Base-by-base conservation (phyloP, 2,113 vertebrate genomes). In the Silurus glanis region DNA sequence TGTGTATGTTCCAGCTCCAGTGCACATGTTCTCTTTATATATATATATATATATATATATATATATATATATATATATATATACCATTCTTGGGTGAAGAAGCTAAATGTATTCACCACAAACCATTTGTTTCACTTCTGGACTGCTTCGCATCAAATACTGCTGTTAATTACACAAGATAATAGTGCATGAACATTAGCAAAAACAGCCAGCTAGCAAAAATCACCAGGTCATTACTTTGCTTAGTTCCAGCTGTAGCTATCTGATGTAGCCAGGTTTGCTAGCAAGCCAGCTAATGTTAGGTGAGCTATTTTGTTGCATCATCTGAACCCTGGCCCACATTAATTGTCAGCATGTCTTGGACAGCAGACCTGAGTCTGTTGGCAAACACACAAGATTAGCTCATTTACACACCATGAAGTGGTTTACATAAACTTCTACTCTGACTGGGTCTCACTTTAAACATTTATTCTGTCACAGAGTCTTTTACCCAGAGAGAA, bases 351-450 rank as follows among this genome's bases (percentile, higher is more conserved):
- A 49, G 71, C 28, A 71, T 71, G 14, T 71, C 67, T 71, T 71
- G 16, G 28, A 71, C 47, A 45, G 21, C 10, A 5, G 47, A 21
- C 37, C 47, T 6, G 47, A 51, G 21, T 75, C 17, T 53, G 49
- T 53, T 51, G 47, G 21, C 72, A 75, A 51, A 51, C 9, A 75
- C 19, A 51, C 72, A 75, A 51, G 10, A 14, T 51, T 75, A 53
- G 72, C 49, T 75, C 72, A 7, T n/a, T 75, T 75, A 5, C 21
- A 75, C 49, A 75, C 21, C 49, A 75, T 53, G 72, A 75, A 75
- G 72, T 75, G 72, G 47, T 75, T 75, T 75, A 51, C 47, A n/a
- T 75, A 75, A 75, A 51, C 21, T 47, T n/a, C 21, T 74, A 10
- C 45, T 23, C 9, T 74, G 71, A 74, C 69, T 49, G 10, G 5